Evolutionary conservation across 2,888 invertebrate species (phyloP).

Genomic region (Nephrotoma flavescens): DNA sequence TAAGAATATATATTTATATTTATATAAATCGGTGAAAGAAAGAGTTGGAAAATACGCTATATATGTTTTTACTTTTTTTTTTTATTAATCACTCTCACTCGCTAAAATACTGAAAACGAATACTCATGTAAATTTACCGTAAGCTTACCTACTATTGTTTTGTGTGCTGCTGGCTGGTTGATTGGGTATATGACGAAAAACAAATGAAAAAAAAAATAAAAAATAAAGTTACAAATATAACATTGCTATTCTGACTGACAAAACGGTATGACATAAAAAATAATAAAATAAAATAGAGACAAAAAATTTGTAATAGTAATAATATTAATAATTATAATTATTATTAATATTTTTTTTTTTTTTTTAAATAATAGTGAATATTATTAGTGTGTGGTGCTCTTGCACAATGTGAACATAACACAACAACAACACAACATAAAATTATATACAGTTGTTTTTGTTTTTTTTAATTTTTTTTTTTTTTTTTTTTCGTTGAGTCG

Average conservation of each 20-base stretch:
- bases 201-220: neutral
- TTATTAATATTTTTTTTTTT: neutral
- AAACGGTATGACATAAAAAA: neutral
- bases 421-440: neutral
- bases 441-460: neutral
- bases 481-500: neutral
- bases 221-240: neutral
- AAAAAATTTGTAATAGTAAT: neutral
- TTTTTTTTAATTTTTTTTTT: neutral
- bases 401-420: neutral
- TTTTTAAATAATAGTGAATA: neutral
- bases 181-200: neutral
- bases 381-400: neutral
- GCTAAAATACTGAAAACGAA: neutral
- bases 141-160: neutral
- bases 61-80: neutral
- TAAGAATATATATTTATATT: neutral
- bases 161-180: neutral
- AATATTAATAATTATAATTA: neutral
- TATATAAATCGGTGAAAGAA: neutral
- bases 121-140: neutral
- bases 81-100: conserved; percentile 1
- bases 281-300: neutral
- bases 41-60: neutral
- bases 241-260: conserved; percentile 2